These are phyloP conservation scores for Perithous albicinctus DNA, from an alignment of 2,888 invertebrate species.

Conservation along the genomic window DNA sequence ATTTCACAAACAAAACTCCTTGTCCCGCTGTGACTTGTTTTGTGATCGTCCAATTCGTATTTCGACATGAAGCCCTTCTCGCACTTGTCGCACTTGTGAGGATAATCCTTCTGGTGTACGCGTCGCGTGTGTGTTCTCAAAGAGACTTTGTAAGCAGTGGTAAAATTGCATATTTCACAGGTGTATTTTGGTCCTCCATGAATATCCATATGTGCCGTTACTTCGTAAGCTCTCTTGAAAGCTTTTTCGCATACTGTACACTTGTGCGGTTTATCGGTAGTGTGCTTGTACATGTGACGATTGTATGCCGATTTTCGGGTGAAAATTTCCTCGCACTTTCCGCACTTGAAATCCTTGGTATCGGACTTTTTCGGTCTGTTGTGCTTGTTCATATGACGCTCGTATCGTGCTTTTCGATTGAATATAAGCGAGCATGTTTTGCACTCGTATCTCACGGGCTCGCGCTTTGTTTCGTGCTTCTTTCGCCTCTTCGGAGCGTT, in stretches of 20 bases:
- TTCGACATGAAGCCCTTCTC: slow-evolving; percentile 67
- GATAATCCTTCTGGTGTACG: slow-evolving; percentile 58
- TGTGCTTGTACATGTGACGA: slow-evolving; percentile 53
- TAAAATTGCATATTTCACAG: slow-evolving; percentile 61
- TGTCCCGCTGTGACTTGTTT: slow-evolving; percentile 51
- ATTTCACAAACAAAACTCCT: slow-evolving; percentile 70
- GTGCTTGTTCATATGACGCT: slow-evolving; percentile 57
- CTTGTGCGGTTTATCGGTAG: slow-evolving; percentile 51
- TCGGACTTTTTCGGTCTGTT: slow-evolving; percentile 70
- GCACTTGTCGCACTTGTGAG: slow-evolving; percentile 68
- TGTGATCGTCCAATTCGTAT: slow-evolving; percentile 68
- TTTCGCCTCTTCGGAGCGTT: background rate
- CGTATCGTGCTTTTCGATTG: slow-evolving; percentile 45
- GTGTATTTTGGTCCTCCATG: slow-evolving; percentile 67
- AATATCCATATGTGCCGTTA: slow-evolving; percentile 70
- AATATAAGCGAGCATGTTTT: slow-evolving; percentile 46
- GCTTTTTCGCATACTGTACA: slow-evolving; percentile 65
- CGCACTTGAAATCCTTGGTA: slow-evolving; percentile 83
- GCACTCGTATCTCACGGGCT: slow-evolving; percentile 45
- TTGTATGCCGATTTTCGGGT: slow-evolving; percentile 4
- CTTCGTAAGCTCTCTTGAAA: slow-evolving; percentile 68
- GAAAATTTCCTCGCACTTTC: slow-evolving; percentile 84
- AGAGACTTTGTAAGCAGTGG: slow-evolving; percentile 59
- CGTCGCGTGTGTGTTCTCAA: slow-evolving; percentile 67
- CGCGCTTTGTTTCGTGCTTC: slow-evolving; percentile 13